Base-by-base conservation (phyloP, 2,797 vertebrate species). In the Karalla daura region DNA sequence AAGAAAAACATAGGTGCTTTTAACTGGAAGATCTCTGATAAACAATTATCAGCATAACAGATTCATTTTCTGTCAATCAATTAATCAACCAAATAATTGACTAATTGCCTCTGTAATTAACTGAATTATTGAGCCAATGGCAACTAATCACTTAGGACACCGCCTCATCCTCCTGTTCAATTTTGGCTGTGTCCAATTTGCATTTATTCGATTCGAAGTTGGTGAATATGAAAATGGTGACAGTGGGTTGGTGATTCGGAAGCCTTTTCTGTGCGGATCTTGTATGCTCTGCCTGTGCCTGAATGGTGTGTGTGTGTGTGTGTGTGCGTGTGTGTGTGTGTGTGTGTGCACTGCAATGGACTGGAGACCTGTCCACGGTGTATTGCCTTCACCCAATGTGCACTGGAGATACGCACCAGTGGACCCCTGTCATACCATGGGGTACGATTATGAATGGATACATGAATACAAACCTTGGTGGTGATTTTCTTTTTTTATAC, bases 401-500 rank as follows among this genome's bases (percentile, higher is more conserved):
- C n/a, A n/a, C n/a, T n/a, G n/a, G n/a, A n/a, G n/a, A n/a, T n/a
- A n/a, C n/a, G n/a, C n/a, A n/a, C n/a, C n/a, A n/a, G n/a, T n/a
- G n/a, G n/a, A n/a, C n/a, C n/a, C n/a, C n/a, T n/a, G n/a, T n/a
- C n/a, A n/a, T n/a, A n/a, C n/a, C n/a, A n/a, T n/a, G n/a, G n/a
- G n/a, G n/a, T n/a, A n/a, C n/a, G n/a, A n/a, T n/a, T n/a, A n/a
- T n/a, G n/a, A n/a, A n/a, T n/a, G n/a, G n/a, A n/a, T n/a, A 17
- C 76, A 21, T 61, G n/a, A 52, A 52, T 64, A 44, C 18, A 45
- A 55, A 61, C 21, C 43, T 49, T 15, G 21, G 13, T 21, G 24
- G 36, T 35, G 44, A 81, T 72, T 81, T 71, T 46, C 11, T n/a
- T 41, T 3, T 43, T 59, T 61, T 69, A 25, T 21, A 58, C 41